phyloP scores from a whole-genome alignment of 1,140 invertebrate species.

The Drosophila lini region DNA sequence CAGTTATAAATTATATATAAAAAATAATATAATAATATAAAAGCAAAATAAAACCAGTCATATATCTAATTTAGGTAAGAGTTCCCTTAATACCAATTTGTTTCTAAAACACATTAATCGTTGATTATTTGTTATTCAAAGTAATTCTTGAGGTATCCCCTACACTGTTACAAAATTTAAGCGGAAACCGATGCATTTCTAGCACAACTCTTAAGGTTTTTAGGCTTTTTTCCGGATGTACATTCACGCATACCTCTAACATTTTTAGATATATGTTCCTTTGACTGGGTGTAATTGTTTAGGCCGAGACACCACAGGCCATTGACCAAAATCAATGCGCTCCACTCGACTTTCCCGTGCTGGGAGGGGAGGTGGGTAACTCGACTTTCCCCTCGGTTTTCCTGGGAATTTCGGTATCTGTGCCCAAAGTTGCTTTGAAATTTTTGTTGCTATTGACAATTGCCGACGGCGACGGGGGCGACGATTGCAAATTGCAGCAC shows the following conservation, averaged over 20 bases:
- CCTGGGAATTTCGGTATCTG: conserved; percentile 35
- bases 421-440: conserved; percentile 56
- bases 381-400: background rate
- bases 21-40: too few relatives aligned
- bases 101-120: background rate
- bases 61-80: too few relatives aligned
- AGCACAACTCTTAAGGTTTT: background rate
- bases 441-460: conserved; percentile 80
- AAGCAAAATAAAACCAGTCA: too few relatives aligned
- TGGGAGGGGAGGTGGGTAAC: background rate
- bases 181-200: background rate
- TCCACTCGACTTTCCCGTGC: conserved; percentile 26
- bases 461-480: conserved; percentile 20
- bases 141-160: background rate
- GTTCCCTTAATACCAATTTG: too few relatives aligned
- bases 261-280: background rate
- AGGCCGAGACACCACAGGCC: conserved; percentile 52
- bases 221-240: background rate
- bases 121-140: background rate
- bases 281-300: conserved; percentile 15
- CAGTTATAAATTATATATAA: too few relatives aligned
- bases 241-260: background rate
- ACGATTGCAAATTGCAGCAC: conserved; percentile 66
- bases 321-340: conserved; percentile 79
- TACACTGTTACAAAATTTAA: background rate